Conservation (phyloP, 2,888 invertebrate species). For the Cerastis leucographa region DNA sequence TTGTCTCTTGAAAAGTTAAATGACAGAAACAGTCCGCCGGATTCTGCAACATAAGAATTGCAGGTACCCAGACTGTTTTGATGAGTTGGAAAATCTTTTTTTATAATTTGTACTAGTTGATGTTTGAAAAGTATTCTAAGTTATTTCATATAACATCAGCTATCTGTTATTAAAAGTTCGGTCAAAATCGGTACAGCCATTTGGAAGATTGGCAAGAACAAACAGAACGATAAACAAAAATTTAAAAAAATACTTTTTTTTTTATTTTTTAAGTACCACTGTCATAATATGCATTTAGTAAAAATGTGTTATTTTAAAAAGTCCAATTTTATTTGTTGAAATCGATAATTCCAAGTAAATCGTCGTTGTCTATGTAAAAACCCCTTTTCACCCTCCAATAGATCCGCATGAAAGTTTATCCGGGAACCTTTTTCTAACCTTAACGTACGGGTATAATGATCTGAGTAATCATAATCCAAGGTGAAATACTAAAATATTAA, state of each 20-base stretch:
- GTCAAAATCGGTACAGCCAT: too few relatives aligned
- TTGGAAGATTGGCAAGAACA: too few relatives aligned
- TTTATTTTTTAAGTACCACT: too few relatives aligned
- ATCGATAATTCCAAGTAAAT: neutral
- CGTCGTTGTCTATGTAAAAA: neutral
- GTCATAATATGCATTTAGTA: too few relatives aligned
- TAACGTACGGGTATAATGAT: neutral
- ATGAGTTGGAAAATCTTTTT: neutral
- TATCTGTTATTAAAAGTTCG: too few relatives aligned
- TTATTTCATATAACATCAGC: too few relatives aligned
- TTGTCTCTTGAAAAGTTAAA: neutral
- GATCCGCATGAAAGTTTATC: conserved; percentile 3
- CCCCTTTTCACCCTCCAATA: neutral
- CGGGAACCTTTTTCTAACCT: conserved; percentile 1
- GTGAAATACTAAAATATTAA: conserved; percentile 29
- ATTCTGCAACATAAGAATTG: neutral
- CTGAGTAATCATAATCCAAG: conserved; percentile 49
- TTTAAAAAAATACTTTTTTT: too few relatives aligned
- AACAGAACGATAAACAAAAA: too few relatives aligned
- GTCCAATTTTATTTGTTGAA: too few relatives aligned
- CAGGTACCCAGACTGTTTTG: neutral
- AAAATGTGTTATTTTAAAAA: too few relatives aligned
- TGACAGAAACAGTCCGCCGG: neutral
- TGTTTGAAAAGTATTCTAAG: too few relatives aligned
- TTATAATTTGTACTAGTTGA: neutral